A percentile compares a stretch with the other conserved stretches of the same genome.
Evolutionary conservation across 1,140 invertebrate genomes (phyloP).

Genomic region (Latrodectus geometricus): DNA sequence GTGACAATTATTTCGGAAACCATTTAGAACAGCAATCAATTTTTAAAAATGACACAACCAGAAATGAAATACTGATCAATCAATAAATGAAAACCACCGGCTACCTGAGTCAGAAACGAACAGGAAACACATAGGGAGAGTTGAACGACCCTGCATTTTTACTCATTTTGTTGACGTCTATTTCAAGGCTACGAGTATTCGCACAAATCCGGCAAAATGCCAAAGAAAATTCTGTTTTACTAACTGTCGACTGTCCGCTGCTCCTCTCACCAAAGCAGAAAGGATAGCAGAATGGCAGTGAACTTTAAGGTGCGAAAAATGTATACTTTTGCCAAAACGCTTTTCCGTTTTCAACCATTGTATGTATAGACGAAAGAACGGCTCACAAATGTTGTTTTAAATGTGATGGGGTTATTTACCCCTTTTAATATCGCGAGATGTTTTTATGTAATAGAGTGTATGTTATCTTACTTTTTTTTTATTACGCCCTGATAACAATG

Average conservation of each 20-base stretch:
- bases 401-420: not conserved
- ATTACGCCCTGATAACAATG: not conserved
- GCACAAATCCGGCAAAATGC: constrained; percentile 34
- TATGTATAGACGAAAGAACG: no score
- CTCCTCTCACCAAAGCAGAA: constrained; percentile 2
- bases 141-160: constrained; percentile 35
- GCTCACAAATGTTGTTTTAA: not conserved
- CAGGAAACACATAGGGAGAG: constrained; percentile 30
- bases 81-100: constrained; percentile 37
- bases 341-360: not conserved
- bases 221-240: constrained; percentile 38
- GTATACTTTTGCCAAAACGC: not conserved
- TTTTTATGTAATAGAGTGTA: not conserved
- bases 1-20: no score
- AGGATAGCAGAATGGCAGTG: constrained; percentile 22
- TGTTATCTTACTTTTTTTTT: not conserved
- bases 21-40: no score
- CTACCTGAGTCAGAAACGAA: constrained; percentile 37
- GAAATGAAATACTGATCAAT: no score
- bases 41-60: no score
- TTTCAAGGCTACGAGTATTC: constrained; percentile 54
- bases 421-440: not conserved
- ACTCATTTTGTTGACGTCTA: constrained; percentile 44
- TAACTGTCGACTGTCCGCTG: constrained; percentile 6
- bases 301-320: constrained; percentile 3